phyloP scores from a whole-genome alignment of 2,888 invertebrate species.

The Bugulina stolonifera region DNA sequence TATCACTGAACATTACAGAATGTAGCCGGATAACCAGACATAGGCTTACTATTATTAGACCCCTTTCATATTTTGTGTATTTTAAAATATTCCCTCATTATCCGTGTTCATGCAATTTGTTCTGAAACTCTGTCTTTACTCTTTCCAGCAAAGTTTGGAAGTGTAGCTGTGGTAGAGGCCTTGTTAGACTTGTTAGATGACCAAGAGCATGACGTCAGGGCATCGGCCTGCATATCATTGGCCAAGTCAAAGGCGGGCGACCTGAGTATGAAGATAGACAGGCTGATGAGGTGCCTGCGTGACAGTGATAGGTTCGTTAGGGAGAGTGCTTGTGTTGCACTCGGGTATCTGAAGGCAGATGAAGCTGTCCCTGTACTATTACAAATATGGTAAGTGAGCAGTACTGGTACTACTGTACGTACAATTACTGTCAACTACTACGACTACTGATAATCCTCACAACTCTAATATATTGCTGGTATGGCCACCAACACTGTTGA shows the following conservation, averaged over 20 bases:
- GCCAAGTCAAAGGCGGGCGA: slow-evolving; percentile 36
- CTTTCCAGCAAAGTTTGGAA: slow-evolving; percentile 37
- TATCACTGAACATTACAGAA: no score
- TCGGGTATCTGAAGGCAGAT: slow-evolving; percentile 38
- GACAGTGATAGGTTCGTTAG: slow-evolving; percentile 41
- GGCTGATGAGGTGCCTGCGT: slow-evolving; percentile 34
- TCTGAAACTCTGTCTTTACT: no score
- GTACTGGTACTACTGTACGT: no score
- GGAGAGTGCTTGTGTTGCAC: slow-evolving; percentile 41
- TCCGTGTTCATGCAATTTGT: no score
- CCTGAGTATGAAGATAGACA: slow-evolving; percentile 32
- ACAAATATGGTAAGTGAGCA: slow-evolving; percentile 41
- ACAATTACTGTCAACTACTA: no score
- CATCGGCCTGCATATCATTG: slow-evolving; percentile 41
- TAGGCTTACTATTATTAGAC: no score
- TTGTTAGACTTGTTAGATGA: slow-evolving; percentile 37
- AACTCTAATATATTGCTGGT: no score
- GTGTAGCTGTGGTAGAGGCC: slow-evolving; percentile 38
- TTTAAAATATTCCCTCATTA: no score
- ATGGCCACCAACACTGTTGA: no score
- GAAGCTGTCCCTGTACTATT: slow-evolving; percentile 37
- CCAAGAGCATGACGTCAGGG: slow-evolving; percentile 37
- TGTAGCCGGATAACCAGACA: no score
- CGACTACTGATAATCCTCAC: no score
- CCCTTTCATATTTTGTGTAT: no score